A percentile compares a stretch with the other conserved stretches of the same genome.
These are phyloP conservation scores for Trichogramma pretiosum DNA, from an alignment of 1,140 invertebrate species.

Conservation along the genomic window DNA sequence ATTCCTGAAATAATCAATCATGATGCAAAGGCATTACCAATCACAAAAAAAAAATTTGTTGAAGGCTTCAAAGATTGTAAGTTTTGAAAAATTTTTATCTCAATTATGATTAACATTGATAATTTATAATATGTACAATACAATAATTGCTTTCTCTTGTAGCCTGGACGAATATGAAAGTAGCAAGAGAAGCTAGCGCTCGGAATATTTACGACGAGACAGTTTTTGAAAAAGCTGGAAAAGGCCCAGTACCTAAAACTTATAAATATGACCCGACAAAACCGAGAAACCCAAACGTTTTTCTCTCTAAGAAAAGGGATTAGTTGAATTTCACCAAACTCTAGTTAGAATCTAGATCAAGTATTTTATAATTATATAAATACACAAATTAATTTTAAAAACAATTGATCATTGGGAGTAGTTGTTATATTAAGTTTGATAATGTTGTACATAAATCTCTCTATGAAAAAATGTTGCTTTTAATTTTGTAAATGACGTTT, in stretches of 20 bases:
- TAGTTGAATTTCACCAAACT: too few species aligned
- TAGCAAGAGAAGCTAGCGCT: slow-evolving; percentile 67
- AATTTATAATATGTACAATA: slow-evolving; percentile 4
- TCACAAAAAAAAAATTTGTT: slow-evolving; percentile 68
- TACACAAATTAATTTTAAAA: neutral
- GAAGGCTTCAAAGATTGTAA: slow-evolving; percentile 76
- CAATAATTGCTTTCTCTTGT: too few species aligned
- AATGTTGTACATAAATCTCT: too few species aligned
- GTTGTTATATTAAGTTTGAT: too few species aligned
- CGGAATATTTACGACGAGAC: slow-evolving; percentile 66
- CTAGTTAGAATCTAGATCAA: too few species aligned
- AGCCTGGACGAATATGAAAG: slow-evolving; percentile 79
- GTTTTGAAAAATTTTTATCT: too few species aligned
- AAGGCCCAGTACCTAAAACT: slow-evolving; percentile 76
- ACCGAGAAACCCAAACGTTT: neutral
- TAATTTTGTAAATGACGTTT: too few species aligned
- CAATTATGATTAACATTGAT: slow-evolving; percentile 8
- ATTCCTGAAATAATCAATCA: slow-evolving; percentile 61
- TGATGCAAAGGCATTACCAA: slow-evolving; percentile 48
- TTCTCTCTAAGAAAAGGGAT: slow-evolving; percentile 20
- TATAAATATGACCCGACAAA: slow-evolving; percentile 79
- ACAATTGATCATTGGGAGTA: too few species aligned
- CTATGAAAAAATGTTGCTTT: too few species aligned
- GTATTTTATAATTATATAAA: too few species aligned
- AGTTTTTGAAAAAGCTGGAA: slow-evolving; percentile 73